Evolutionary conservation across 2,113 vertebrate species (phyloP).

Genomic region (Poicephalus gulielmi): DNA sequence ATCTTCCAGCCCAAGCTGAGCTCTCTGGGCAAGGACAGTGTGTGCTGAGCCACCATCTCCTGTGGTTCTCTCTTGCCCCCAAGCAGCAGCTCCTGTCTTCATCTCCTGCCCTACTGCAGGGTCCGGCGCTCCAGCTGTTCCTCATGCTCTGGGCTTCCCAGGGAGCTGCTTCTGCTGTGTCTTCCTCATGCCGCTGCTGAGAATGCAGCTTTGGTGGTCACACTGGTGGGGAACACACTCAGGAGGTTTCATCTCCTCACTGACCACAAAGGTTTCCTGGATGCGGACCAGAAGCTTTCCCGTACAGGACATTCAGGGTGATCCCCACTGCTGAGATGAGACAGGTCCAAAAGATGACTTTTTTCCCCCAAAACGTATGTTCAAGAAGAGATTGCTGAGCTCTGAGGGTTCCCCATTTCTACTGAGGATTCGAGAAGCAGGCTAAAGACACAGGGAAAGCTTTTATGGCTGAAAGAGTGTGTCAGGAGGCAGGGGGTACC

Average conservation of each 20-base stretch:
- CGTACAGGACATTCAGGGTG: background rate
- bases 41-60: too few relatives aligned
- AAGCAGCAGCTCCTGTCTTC: background rate
- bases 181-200: background rate
- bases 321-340: background rate
- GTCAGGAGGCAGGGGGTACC: too few relatives aligned
- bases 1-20: too few relatives aligned
- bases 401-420: background rate
- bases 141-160: background rate
- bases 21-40: too few relatives aligned
- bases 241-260: background rate
- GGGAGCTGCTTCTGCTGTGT: background rate
- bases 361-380: background rate
- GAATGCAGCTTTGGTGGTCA: background rate
- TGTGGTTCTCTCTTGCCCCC: background rate
- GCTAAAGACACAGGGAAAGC: background rate
- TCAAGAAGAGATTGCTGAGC: background rate
- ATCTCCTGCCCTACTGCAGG: background rate
- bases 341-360: accelerated
- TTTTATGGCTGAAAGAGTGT: background rate
- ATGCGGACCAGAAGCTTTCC: background rate
- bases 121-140: background rate
- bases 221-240: accelerated
- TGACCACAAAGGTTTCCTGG: background rate
- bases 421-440: background rate